phyloP scores from a whole-genome alignment of 2,888 invertebrate genomes.

The Priocnemis perturbator region DNA sequence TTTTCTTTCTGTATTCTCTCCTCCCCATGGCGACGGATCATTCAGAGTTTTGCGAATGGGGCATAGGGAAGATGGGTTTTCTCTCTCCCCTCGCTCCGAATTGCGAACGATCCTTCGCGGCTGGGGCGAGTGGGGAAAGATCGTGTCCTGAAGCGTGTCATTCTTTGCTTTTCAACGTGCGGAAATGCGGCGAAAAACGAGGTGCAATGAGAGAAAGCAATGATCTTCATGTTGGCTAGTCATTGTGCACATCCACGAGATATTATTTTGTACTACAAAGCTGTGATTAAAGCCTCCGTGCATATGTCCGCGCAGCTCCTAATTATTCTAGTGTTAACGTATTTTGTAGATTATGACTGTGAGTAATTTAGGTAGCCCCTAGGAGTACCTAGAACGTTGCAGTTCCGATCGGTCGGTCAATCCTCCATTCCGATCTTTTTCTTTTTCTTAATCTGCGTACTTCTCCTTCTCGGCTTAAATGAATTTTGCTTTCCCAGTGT shows the following conservation, averaged over 20 bases:
- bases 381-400: conserved; percentile 41
- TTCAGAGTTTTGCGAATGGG: conserved; percentile 1
- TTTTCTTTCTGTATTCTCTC: conserved; percentile 10
- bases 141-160: no score
- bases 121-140: no score
- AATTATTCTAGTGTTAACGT: conserved; percentile 55
- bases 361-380: conserved; percentile 48
- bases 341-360: conserved; percentile 53
- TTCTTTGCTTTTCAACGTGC: neutral
- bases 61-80: conserved; percentile 1
- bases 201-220: conserved; percentile 51
- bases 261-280: conserved; percentile 71
- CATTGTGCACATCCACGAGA: conserved; percentile 72
- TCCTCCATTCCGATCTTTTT: conserved; percentile 26
- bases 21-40: conserved; percentile 9
- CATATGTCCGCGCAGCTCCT: conserved; percentile 71
- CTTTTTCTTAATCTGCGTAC: neutral
- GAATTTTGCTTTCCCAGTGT: conserved; percentile 35
- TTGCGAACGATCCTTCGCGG: neutral
- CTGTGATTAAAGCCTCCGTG: conserved; percentile 73
- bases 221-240: conserved; percentile 72
- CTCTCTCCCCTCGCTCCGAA: neutral
- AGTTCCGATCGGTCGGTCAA: conserved; percentile 43
- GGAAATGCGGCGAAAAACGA: conserved; percentile 17
- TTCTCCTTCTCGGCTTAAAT: conserved; percentile 7